Base-by-base conservation (phyloP, 2,888 invertebrate species). In the Brachyptera risi region DNA sequence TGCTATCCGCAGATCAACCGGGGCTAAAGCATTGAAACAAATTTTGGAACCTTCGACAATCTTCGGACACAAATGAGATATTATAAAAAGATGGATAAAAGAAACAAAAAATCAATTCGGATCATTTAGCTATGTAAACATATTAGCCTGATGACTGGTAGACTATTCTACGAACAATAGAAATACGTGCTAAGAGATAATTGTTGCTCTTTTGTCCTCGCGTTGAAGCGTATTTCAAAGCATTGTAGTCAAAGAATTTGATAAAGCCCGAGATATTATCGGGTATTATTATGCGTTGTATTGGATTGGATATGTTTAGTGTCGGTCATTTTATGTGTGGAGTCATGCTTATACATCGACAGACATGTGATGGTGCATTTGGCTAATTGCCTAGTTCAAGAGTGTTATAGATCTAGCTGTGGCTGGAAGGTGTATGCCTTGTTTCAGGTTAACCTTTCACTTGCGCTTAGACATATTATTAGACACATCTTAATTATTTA, bases 101-200 rank as follows among this genome's bases (percentile, higher is more conserved):
- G 42, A 59, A 59, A 51, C n/a, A n/a, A n/a, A n/a, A 59, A 40
- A 27, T 11, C 26, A 40, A 54, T 37, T 54, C 23, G 13, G 24
- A 51, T 51, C 59, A 54, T 59, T 59, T 59, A 59, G 51, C 40
- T 51, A 51, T 50, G 59, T 59, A 59, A 59, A 59, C 59, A 59
- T 35, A 35, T 17, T 24, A 54, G 26, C 19, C 27, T 59, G 54
- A 54, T 54, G 54, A 54, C 54, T 35, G 54, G 54, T 21, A 23
- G 5, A 37, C 19, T 37, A 54, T 31, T 17, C 37, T 19, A 23
- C 17, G 21, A 44, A 44, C 17, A 51, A 51, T 51, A 17, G 50
- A 9, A 17, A 27, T 31, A 24, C 50, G 50, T 27, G 50, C 26
- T 51, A 11, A 23, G 50, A 27, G 50, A 31, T 51, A 51, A 51